Base-by-base conservation (phyloP, 2,113 vertebrate genomes). In the Anolis sagrei region DNA sequence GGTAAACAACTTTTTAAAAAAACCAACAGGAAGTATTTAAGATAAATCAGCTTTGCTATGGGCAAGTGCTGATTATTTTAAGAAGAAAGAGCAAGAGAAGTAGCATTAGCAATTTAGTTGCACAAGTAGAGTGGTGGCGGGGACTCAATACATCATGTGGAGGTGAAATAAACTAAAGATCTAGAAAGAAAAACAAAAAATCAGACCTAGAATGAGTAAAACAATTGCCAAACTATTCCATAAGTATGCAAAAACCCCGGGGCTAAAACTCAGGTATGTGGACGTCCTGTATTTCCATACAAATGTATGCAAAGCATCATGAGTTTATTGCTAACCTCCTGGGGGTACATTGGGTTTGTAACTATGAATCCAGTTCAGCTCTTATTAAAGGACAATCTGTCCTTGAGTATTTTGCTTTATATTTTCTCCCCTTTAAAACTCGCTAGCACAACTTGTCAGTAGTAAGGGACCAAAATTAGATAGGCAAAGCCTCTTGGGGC, bases 381-480 rank as follows among this genome's bases (percentile, higher is more conserved):
- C 78, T 29, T 84, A 34, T 80, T 79, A 76, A 87, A 84, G 87
- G 82, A 69, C 76, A 80, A 18, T 19, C 62, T 84, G 82, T 80
- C 76, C 82, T 84, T 88, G 87, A 68, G 44, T 84, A 27, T 75
- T 61, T 48, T 64, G 70, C 32, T 58, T 39, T 74, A 34, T 79
- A 51, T 18, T 83, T 39, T 80, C 29, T 36, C 27, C 10, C 5
- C 34, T 83, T 62, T 39, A 64, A 79, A 36, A 19, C 18, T 6
- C 11, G 10, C 29, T 48, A 10, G 44, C 48, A 39, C 76, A 23
- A 5, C 39, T 44, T 44, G 39, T 44, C 39, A 44, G 39, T 44
- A 44, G 5, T 44, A 44, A 44, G 39, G 39, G 39, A 5, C 39
- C 39, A 44, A 44, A 44, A 44, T 44, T 44, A 44, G 39, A 44